Evolutionary conservation across 2,797 vertebrate species (phyloP).

Genomic region (Lycodopsis pacificus): DNA sequence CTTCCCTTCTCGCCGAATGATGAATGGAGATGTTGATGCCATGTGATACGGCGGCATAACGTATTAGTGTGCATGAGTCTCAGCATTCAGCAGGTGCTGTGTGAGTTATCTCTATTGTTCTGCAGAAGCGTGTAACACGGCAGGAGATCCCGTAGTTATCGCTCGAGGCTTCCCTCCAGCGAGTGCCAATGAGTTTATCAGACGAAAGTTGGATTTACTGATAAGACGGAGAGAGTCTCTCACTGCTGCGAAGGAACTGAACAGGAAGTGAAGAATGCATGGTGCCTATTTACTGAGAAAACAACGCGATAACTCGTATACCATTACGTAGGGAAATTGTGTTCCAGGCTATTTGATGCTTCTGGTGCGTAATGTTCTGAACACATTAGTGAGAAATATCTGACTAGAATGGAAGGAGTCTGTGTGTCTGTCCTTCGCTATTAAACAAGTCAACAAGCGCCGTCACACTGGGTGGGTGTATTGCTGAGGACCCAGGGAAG

Average conservation of each 20-base stretch:
- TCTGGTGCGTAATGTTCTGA: background rate
- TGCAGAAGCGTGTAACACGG: slow-evolving; percentile 58
- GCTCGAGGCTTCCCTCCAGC: slow-evolving; percentile 73
- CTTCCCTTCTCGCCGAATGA: slow-evolving; percentile 36
- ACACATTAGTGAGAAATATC: slow-evolving; percentile 15
- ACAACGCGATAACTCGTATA: slow-evolving; percentile 28
- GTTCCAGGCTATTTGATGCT: background rate
- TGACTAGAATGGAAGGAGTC: background rate
- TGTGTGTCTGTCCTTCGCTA: background rate
- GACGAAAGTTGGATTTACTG: slow-evolving; percentile 70
- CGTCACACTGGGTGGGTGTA: background rate
- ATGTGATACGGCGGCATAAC: slow-evolving; percentile 47
- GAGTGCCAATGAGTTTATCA: slow-evolving; percentile 78
- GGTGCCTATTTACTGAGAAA: slow-evolving; percentile 45
- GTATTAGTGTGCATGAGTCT: slow-evolving; percentile 42
- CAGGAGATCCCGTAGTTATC: slow-evolving; percentile 68
- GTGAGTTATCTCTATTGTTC: slow-evolving; percentile 63
- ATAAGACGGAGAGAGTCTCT: slow-evolving; percentile 59
- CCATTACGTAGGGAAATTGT: slow-evolving; percentile 31
- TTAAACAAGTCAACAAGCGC: background rate
- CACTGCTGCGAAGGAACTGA: slow-evolving; percentile 41
- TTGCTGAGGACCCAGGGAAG: background rate
- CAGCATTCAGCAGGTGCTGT: slow-evolving; percentile 39
- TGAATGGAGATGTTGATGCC: slow-evolving; percentile 55
- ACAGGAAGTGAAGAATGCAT: slow-evolving; percentile 44